Conservation (phyloP, 2,797 vertebrate species). For the Furcifer pardalis region DNA sequence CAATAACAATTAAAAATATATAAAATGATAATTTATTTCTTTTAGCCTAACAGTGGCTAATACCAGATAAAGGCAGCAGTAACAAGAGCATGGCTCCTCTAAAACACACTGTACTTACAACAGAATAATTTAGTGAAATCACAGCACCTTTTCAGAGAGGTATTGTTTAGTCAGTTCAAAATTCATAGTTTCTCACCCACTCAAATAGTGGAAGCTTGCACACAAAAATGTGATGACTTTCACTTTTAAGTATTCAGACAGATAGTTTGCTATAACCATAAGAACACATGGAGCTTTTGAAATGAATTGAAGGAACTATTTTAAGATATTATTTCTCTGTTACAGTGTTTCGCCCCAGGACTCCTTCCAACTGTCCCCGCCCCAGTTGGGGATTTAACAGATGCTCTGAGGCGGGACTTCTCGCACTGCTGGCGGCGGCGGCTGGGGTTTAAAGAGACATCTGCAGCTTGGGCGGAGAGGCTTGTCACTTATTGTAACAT, state of each 20-base stretch:
- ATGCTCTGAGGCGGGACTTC: too few species aligned
- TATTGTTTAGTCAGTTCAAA: background rate
- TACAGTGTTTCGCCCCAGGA: too few species aligned
- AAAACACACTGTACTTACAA: background rate
- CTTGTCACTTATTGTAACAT: too few species aligned
- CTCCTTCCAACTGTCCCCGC: too few species aligned
- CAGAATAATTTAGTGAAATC: background rate
- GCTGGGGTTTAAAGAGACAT: too few species aligned
- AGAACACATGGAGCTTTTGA: too few species aligned
- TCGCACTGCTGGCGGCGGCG: too few species aligned
- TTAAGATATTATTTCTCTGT: background rate
- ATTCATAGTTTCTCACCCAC: background rate
- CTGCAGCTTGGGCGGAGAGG: too few species aligned
- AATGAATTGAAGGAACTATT: background rate
- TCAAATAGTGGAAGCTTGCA: background rate
- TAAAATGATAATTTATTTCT: background rate
- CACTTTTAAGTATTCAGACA: background rate
- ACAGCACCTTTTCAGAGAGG: background rate
- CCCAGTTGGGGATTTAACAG: too few species aligned
- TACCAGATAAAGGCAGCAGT: background rate
- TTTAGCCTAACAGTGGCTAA: background rate
- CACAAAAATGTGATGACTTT: background rate
- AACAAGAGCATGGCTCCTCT: background rate
- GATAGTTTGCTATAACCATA: background rate
- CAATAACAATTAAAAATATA: too few species aligned